Evolutionary conservation across 2,888 invertebrate species (phyloP), one percentile per base, ranked within the genome.

Genomic region (Atrina japonica): DNA sequence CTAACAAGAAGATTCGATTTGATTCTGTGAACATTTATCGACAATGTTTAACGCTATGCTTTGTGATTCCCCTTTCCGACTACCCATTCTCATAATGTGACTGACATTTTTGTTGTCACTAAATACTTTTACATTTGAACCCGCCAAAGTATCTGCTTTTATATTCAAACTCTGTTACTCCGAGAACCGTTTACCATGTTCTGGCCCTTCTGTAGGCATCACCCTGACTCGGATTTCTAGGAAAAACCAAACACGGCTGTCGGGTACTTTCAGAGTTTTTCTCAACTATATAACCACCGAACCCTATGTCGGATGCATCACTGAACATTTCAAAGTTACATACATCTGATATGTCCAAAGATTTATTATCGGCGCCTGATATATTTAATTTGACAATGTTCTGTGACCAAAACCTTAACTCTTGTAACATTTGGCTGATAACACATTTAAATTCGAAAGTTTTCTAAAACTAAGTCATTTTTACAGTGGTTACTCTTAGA

Each of bases 71-170:
- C 41, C 5, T 14, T 66, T 66, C n/a, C 50, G 59, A 53, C 69
- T 69, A 23, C 69, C 73, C 3, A 50, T 27, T 29, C 49, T 18
- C 6, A 70, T n/a, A 27, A 67, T 58, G 29, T 47, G 60, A 45
- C 27, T 41, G 0, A 70, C 59, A 60, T 71, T 66, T 25, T 66
- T 66, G 25, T 59, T 66, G 66, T 72, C 68, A 14, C 49, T 58
- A 30, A 56, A 47, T 41, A 49, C 35, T n/a, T 41, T n/a, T 2
- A 67, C 30, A 1, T 16, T 27, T 0, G 9, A 14, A 1, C 49
- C 66, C 53, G 14, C 14, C 30, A 70, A 25, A 40, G 14, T 11
- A 18, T 21, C 14, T 0, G n/a, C 41, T 43, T 23, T 14, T 16
- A 29, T 29, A 7, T 65, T 5, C 1, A 52, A 21, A 58, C 67